These are phyloP conservation scores for Leiothrix lutea DNA, from an alignment of 2,113 vertebrate species.

Conservation along the genomic window DNA sequence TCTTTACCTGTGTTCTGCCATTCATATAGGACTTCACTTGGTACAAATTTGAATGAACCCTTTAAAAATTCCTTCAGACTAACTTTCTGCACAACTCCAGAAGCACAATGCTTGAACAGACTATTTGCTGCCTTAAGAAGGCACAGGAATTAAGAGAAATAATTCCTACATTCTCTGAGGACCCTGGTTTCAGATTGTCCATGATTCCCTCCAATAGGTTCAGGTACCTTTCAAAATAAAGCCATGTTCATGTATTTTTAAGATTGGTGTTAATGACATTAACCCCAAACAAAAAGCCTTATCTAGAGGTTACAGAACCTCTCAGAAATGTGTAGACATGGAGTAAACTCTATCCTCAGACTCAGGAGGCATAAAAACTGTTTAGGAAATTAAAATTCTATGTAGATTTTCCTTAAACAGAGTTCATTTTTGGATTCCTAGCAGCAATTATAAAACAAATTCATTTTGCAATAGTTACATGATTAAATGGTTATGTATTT, in stretches of 20 bases:
- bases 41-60: not conserved
- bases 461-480: not conserved
- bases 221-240: not conserved
- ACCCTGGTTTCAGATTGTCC: not conserved
- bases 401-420: not conserved
- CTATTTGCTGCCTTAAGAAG: not conserved
- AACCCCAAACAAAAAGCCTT: not conserved
- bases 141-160: not conserved
- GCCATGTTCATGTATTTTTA: not conserved
- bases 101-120: not conserved
- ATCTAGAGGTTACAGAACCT: not conserved
- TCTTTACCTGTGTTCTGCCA: not conserved
- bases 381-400: not conserved
- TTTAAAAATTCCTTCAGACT: not conserved
- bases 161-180: not conserved
- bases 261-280: not conserved
- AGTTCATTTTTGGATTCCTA: not conserved
- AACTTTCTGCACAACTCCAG: not conserved
- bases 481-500: not conserved
- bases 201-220: not conserved
- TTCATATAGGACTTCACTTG: not conserved
- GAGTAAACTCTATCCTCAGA: not conserved
- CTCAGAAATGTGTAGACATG: not conserved
- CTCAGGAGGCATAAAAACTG: not conserved
- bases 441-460: not conserved